Percentiles rank a stretch among this genome's conserved stretches.
Conservation (phyloP, 2,113 vertebrate genomes). For the Zingel zingel region DNA sequence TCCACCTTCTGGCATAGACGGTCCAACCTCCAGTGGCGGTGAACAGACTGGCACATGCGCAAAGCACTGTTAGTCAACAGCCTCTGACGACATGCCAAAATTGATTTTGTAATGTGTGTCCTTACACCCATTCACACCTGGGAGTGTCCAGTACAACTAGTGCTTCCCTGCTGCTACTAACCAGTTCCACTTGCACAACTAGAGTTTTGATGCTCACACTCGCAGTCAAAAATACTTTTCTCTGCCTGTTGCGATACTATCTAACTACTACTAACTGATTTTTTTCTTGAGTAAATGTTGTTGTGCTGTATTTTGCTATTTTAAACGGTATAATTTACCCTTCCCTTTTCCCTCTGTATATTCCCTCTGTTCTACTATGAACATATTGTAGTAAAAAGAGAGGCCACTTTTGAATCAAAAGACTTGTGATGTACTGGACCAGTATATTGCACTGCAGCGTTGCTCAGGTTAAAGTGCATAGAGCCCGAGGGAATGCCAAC, state of each 20-base stretch:
- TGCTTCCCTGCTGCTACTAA: not conserved
- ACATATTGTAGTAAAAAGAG: not conserved
- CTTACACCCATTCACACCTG: not conserved
- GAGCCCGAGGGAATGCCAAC: not conserved
- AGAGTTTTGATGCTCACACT: not conserved
- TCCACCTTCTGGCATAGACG: not conserved
- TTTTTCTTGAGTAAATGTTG: no score
- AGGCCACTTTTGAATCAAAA: no score
- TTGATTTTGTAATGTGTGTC: not conserved
- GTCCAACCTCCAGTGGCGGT: not conserved
- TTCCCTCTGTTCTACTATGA: not conserved
- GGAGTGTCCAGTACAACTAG: not conserved
- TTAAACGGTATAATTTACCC: no score
- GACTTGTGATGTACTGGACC: not conserved
- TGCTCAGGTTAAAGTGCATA: not conserved
- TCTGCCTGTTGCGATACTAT: not conserved
- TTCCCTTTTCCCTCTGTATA: not conserved
- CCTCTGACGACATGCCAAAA: not conserved
- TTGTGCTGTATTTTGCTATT: not conserved
- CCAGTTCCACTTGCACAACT: not conserved
- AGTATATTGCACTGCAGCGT: not conserved
- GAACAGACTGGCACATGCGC: not conserved
- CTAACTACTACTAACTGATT: no score
- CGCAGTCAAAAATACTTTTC: not conserved
- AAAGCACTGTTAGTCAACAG: not conserved